phyloP scores from a whole-genome alignment of 1,140 invertebrate species.

The Zophobas atratus region DNA sequence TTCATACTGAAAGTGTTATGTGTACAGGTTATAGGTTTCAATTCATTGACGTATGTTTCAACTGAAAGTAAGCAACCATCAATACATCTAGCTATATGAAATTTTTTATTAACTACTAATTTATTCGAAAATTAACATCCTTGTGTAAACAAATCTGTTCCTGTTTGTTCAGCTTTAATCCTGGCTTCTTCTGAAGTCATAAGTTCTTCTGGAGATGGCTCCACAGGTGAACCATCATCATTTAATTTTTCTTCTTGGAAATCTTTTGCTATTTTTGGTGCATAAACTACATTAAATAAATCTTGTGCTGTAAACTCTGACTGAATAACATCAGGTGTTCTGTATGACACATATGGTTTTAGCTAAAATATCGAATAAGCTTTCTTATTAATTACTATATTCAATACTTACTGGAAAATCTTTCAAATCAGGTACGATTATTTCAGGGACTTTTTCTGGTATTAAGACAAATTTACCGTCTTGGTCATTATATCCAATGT shows the following conservation, averaged over 20 bases:
- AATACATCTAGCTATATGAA: neutral
- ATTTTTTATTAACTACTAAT: neutral
- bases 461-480: slow-evolving; percentile 76
- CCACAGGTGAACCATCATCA: slow-evolving; percentile 76
- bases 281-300: slow-evolving; percentile 89
- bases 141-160: slow-evolving; percentile 81
- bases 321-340: slow-evolving; percentile 80
- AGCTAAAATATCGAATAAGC: slow-evolving; percentile 72
- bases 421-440: slow-evolving; percentile 92
- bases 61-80: neutral
- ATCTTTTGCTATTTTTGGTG: slow-evolving; percentile 84
- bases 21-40: too few species aligned
- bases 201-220: slow-evolving; percentile 82
- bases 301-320: slow-evolving; percentile 87
- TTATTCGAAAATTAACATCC: too few species aligned
- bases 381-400: slow-evolving; percentile 30
- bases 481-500: slow-evolving; percentile 71
- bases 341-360: slow-evolving; percentile 96
- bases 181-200: slow-evolving; percentile 81
- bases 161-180: slow-evolving; percentile 78
- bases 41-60: neutral
- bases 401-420: slow-evolving; percentile 73
- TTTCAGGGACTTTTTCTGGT: slow-evolving; percentile 93
- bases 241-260: slow-evolving; percentile 81
- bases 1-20: too few species aligned